Conservation (phyloP, 2,888 invertebrate species). For the Papilio protenor region DNA sequence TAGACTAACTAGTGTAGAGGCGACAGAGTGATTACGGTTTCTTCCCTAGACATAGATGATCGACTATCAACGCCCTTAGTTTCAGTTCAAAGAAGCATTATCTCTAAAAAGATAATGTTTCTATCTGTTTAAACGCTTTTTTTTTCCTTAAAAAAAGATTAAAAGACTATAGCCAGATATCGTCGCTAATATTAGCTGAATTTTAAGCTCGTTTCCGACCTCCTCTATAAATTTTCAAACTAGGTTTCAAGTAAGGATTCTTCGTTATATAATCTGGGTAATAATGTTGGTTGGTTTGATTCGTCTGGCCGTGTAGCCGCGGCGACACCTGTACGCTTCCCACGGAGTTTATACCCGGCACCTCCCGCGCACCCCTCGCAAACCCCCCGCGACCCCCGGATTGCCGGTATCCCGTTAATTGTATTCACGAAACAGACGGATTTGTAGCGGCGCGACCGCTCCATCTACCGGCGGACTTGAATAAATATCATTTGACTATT, state of each 20-base stretch:
- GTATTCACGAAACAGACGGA: conserved; percentile 77
- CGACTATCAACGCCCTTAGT: too few relatives aligned
- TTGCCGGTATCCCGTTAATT: conserved; percentile 75
- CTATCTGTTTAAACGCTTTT: background rate
- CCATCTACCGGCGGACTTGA: conserved; percentile 36
- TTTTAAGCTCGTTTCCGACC: background rate
- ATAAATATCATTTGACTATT: conserved; percentile 33
- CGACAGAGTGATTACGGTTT: background rate
- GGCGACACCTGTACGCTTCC: conserved; percentile 79
- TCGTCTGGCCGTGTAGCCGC: conserved; percentile 77
- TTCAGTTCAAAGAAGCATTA: background rate
- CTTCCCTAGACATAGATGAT: too few relatives aligned
- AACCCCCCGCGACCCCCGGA: conserved; percentile 55
- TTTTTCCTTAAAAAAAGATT: too few relatives aligned
- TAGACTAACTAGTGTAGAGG: conserved; percentile 49
- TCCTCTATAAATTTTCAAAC: background rate
- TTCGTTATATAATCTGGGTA: conserved; percentile 54
- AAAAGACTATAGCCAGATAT: background rate
- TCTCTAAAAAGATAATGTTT: background rate
- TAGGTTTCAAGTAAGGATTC: background rate
- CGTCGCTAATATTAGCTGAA: background rate
- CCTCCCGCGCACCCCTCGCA: conserved; percentile 50
- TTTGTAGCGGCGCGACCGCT: conserved; percentile 58
- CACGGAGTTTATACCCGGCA: conserved; percentile 79
- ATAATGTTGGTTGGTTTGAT: conserved; percentile 63